These are phyloP conservation scores for Drosophila fungiperda DNA, from an alignment of 2,888 invertebrate species.

Conservation along the genomic window DNA sequence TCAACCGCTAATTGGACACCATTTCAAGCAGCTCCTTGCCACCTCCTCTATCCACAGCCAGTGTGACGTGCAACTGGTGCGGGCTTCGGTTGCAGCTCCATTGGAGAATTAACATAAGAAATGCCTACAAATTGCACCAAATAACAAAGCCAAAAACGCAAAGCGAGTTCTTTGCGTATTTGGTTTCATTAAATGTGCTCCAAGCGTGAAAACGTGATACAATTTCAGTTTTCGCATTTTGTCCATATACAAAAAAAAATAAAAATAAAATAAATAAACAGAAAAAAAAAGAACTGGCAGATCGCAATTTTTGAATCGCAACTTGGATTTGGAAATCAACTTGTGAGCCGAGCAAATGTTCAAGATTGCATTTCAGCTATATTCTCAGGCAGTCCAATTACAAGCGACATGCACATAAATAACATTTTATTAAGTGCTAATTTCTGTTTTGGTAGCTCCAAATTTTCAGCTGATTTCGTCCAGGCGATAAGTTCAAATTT, in stretches of 20 bases:
- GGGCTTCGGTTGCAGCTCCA: constrained; percentile 11
- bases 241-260: constrained; percentile 50
- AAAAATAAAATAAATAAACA: constrained; percentile 26
- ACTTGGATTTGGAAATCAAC: constrained; percentile 60
- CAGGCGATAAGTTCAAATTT: constrained; percentile 59
- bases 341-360: constrained; percentile 34
- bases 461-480: constrained; percentile 43
- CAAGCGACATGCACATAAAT: constrained; percentile 71
- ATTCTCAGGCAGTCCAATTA: constrained; percentile 60
- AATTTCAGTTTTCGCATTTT: constrained; percentile 57
- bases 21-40: constrained; percentile 16
- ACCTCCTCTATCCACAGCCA: not conserved
- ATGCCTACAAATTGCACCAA: constrained; percentile 75
- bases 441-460: constrained; percentile 61
- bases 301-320: constrained; percentile 61
- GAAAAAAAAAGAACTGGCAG: constrained; percentile 41
- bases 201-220: constrained; percentile 78
- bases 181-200: constrained; percentile 68
- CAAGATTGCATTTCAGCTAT: constrained; percentile 16
- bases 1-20: constrained; percentile 63
- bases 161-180: constrained; percentile 44
- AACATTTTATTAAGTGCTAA: constrained; percentile 78
- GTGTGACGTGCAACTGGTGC: constrained; percentile 5
- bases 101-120: constrained; percentile 61
- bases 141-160: constrained; percentile 67